These are phyloP conservation scores for Acanthochromis polyacanthus DNA, from an alignment of 2,113 vertebrate genomes.

Conservation along the genomic window DNA sequence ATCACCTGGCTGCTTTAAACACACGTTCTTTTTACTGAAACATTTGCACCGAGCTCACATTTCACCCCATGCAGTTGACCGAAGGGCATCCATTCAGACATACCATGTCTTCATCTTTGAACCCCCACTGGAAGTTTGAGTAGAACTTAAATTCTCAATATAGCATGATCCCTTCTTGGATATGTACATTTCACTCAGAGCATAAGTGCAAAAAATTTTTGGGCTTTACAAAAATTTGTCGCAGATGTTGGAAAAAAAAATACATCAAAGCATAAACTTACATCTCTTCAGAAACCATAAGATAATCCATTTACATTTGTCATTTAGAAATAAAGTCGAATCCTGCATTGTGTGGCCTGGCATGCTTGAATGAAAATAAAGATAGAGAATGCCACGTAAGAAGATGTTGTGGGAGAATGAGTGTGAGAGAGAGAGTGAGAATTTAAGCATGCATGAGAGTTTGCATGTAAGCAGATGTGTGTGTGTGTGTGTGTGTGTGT, in stretches of 20 bases:
- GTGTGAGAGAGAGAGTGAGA: constrained; percentile 25
- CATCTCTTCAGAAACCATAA: constrained; percentile 28
- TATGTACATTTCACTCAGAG: constrained; percentile 63
- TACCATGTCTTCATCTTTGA: constrained; percentile 73
- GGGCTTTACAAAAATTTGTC: constrained; percentile 47
- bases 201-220: constrained; percentile 41
- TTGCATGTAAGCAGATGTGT: constrained; percentile 59
- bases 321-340: constrained; percentile 55
- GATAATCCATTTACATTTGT: constrained; percentile 66
- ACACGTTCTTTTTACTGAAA: background rate
- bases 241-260: constrained; percentile 11
- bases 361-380: constrained; percentile 83
- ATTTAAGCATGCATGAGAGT: constrained; percentile 57
- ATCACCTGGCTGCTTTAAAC: background rate
- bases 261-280: constrained; percentile 37
- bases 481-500: constrained; percentile 16
- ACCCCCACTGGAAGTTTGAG: constrained; percentile 64
- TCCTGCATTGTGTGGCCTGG: constrained; percentile 85
- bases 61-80: constrained; percentile 27
- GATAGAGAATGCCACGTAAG: constrained; percentile 64
- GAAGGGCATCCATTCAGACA: constrained; percentile 70
- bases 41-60: constrained; percentile 6
- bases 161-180: constrained; percentile 77
- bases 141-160: constrained; percentile 51
- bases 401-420: constrained; percentile 45